These are phyloP conservation scores for Rapana venosa DNA, from an alignment of 2,888 invertebrate species.

Conservation along the genomic window DNA sequence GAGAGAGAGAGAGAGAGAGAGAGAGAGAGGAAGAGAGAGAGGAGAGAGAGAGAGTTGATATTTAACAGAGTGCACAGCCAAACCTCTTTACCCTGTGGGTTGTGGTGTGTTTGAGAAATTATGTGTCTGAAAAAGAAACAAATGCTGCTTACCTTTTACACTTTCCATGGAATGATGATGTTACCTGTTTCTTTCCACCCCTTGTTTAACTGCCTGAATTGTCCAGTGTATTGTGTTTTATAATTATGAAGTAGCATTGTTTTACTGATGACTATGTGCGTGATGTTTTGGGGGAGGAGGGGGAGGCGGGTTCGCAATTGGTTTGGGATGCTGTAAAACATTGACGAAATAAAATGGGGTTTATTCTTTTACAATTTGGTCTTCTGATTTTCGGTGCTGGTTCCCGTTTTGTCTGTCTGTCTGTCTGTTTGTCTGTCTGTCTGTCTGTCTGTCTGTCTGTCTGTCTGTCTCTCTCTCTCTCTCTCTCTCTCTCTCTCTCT, in stretches of 20 bases:
- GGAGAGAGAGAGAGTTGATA: too few species aligned
- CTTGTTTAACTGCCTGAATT: not conserved
- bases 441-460: not conserved
- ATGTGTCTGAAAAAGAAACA: not conserved
- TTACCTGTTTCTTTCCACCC: not conserved
- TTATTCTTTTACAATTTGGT: not conserved
- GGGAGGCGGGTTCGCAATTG: not conserved
- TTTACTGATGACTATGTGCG: not conserved
- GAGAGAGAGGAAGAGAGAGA: too few species aligned
- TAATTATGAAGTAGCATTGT: not conserved
- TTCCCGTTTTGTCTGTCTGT: not conserved
- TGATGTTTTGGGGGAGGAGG: not conserved
- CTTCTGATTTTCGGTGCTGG: not conserved
- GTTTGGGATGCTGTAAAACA: not conserved
- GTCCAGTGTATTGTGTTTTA: not conserved
- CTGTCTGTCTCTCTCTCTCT: not conserved
- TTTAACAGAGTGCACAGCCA: not conserved
- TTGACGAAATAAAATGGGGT: not conserved
- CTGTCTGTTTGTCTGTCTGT: not conserved
- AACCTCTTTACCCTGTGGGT: not conserved
- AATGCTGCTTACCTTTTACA: not conserved
- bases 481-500: not conserved
- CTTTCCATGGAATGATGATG: too few species aligned
- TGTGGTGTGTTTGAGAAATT: not conserved
- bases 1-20: too few species aligned